Evolutionary conservation across 2,888 invertebrate genomes (phyloP).

Genomic region (Eupeodes latifasciatus): DNA sequence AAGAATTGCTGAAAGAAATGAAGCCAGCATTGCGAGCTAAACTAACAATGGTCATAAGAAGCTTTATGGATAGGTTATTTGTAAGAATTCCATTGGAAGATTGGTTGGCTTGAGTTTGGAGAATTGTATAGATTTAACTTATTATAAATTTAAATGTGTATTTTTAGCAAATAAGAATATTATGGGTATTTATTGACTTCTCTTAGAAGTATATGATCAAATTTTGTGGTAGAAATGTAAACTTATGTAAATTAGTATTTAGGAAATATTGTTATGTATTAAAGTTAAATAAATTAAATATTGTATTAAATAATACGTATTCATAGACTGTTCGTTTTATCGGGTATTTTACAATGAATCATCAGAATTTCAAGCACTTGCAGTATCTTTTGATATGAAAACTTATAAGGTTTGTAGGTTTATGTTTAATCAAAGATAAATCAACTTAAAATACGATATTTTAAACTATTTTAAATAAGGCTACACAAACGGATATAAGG

Average conservation of each 20-base stretch:
- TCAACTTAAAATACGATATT: no score
- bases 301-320: neutral
- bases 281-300: neutral
- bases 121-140: neutral
- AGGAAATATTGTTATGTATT: conserved; percentile 39
- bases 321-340: neutral
- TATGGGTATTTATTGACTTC: conserved; percentile 18
- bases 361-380: no score
- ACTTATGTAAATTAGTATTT: conserved; percentile 9
- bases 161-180: conserved; percentile 5
- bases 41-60: conserved; percentile 89
- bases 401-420: no score
- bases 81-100: conserved; percentile 91
- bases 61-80: conserved; percentile 90
- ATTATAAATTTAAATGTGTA: conserved; percentile 1
- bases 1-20: conserved; percentile 94
- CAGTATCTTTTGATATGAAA: no score
- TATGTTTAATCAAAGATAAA: no score
- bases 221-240: no score
- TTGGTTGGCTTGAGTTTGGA: conserved; percentile 86
- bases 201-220: neutral
- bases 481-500: no score
- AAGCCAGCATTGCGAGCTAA: conserved; percentile 92
- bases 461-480: no score
- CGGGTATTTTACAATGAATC: no score